A percentile compares a stretch with the other conserved stretches of the same genome.
These are phyloP conservation scores for Protaetia brevitarsis DNA, from an alignment of 1,140 invertebrate genomes.

Conservation along the genomic window DNA sequence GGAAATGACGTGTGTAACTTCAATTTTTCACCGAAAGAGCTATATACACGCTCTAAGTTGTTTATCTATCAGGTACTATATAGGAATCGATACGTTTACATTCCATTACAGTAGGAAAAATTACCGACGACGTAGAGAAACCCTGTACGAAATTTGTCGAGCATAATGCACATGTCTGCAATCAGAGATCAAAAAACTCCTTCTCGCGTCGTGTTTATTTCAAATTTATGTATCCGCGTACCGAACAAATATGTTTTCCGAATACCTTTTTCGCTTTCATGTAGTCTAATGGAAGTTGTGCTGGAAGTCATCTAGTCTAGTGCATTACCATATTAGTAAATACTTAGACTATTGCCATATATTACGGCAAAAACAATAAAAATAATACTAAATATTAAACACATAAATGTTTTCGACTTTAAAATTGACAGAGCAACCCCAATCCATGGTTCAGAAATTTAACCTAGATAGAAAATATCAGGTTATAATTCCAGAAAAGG, in stretches of 20 bases:
- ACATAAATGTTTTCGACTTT: no score
- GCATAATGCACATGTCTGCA: conserved; percentile 9
- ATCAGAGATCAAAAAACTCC: neutral
- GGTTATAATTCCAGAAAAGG: no score
- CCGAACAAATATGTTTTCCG: conserved; percentile 3
- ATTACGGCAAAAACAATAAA: no score
- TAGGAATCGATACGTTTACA: conserved; percentile 14
- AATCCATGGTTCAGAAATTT: no score
- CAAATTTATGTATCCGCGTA: conserved; percentile 9
- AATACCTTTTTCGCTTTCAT: neutral
- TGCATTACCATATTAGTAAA: no score
- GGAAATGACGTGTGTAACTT: neutral
- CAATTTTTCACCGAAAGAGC: conserved; percentile 2
- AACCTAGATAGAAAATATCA: no score
- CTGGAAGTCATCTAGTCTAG: neutral
- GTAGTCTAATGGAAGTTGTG: neutral
- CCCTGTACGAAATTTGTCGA: neutral
- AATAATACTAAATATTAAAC: no score
- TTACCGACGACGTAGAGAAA: neutral
- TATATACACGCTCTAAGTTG: conserved; percentile 2
- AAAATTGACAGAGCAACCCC: no score
- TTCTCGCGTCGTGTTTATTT: neutral
- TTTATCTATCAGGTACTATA: neutral
- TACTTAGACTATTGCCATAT: no score
- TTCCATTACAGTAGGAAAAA: conserved; percentile 3